A percentile compares a stretch with the other conserved stretches of the same genome.
Evolutionary conservation across 1,140 invertebrate species (phyloP).

Genomic region (Bombus vancouverensis): DNA sequence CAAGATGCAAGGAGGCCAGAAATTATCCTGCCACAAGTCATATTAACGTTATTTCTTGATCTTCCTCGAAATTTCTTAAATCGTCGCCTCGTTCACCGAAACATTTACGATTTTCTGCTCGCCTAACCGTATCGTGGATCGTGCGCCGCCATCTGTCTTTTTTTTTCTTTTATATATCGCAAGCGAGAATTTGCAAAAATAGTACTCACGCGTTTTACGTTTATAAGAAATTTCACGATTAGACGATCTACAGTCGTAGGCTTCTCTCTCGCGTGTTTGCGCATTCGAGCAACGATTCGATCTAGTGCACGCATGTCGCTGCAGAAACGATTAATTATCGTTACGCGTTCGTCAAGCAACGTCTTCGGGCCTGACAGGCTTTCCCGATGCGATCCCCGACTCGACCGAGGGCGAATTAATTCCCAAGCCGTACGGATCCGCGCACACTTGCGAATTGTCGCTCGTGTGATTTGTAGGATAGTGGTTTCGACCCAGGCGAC

Average conservation of each 20-base stretch:
- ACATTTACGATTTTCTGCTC: no score
- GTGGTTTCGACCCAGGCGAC: not conserved
- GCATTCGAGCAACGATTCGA: slow-evolving; percentile 31
- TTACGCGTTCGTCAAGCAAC: slow-evolving; percentile 43
- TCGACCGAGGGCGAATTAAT: slow-evolving; percentile 8
- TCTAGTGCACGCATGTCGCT: slow-evolving; percentile 15
- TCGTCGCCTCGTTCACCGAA: no score
- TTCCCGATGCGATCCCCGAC: slow-evolving; percentile 12
- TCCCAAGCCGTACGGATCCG: not conserved
- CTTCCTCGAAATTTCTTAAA: no score
- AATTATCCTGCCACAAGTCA: no score
- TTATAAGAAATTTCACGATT: not conserved
- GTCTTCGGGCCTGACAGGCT: slow-evolving; percentile 28
- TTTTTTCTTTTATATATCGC: no score
- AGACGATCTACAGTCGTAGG: not conserved
- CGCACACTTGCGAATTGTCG: not conserved
- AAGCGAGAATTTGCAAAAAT: no score
- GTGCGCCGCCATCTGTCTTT: no score
- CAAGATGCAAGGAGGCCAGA: no score
- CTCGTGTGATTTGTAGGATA: not conserved
- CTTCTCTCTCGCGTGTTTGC: not conserved
- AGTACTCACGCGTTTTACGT: no score
- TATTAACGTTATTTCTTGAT: no score
- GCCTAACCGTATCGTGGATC: no score
- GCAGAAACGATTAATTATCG: slow-evolving; percentile 29